Conservation (phyloP, 2,113 vertebrate species). For the Rostratula benghalensis region DNA sequence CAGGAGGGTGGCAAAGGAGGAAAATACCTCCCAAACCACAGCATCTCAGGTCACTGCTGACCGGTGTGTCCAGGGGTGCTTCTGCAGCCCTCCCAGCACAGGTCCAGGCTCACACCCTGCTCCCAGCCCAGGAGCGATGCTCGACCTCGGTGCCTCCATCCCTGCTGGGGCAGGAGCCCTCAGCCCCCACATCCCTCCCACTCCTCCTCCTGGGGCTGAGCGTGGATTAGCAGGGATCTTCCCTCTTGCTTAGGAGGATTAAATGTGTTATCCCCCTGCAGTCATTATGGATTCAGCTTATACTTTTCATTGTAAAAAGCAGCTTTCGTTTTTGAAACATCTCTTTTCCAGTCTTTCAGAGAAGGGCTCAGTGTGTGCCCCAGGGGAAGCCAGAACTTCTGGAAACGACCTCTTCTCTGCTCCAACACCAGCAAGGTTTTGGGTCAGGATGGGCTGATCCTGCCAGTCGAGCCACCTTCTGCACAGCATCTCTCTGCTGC, state of each 20-base stretch:
- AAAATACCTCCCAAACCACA: accelerated
- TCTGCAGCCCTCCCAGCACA: accelerated
- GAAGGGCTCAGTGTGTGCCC: background rate
- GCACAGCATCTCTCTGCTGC: background rate
- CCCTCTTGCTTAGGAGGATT: constrained; percentile 47
- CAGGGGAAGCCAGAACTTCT: background rate
- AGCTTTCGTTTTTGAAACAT: background rate
- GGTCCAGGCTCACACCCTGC: background rate
- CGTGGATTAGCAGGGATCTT: constrained; percentile 28
- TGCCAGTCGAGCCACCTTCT: background rate
- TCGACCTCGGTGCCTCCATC: background rate
- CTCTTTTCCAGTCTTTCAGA: background rate
- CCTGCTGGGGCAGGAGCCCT: background rate
- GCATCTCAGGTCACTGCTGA: background rate
- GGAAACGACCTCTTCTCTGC: background rate
- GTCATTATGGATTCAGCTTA: constrained; percentile 5
- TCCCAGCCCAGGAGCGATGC: background rate
- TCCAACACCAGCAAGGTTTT: background rate
- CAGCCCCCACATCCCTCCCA: background rate
- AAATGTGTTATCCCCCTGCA: constrained; percentile 11
- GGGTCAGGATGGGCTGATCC: background rate
- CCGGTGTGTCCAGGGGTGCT: accelerated
- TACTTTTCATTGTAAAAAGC: background rate
- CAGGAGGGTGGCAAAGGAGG: background rate
- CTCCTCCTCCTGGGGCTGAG: background rate